These are phyloP conservation scores for Eucera pruinosa DNA, from an alignment of 2,888 invertebrate genomes.

Conservation along the genomic window DNA sequence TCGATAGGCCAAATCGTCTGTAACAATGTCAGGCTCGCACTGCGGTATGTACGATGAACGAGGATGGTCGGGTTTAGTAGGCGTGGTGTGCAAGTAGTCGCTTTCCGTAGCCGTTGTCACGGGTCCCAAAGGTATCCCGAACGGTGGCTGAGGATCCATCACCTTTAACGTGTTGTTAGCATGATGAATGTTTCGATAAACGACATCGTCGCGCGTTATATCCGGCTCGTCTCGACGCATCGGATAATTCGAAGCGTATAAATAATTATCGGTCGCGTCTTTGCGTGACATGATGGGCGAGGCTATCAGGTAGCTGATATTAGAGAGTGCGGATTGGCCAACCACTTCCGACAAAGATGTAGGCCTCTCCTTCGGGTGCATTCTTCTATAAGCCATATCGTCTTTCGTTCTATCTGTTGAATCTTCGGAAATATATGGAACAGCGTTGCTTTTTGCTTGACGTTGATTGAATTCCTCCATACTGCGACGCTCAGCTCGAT, in stretches of 20 bases:
- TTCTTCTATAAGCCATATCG: slow-evolving; percentile 92
- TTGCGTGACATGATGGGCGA: slow-evolving; percentile 87
- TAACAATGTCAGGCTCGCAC: slow-evolving; percentile 92
- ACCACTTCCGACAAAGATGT: slow-evolving; percentile 77
- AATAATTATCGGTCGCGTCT: slow-evolving; percentile 50
- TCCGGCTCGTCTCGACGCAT: slow-evolving; percentile 89
- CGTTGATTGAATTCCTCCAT: slow-evolving; percentile 85
- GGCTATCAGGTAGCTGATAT: slow-evolving; percentile 89
- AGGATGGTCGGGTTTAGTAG: slow-evolving; percentile 80
- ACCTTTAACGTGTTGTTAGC: slow-evolving; percentile 89
- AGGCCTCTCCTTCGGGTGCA: slow-evolving; percentile 87
- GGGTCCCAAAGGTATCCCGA: slow-evolving; percentile 95
- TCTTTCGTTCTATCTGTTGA: slow-evolving; percentile 89
- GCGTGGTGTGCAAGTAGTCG: slow-evolving; percentile 90
- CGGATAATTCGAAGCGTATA: slow-evolving; percentile 61
- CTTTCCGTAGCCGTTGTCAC: slow-evolving; percentile 91
- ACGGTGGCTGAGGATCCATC: slow-evolving; percentile 93
- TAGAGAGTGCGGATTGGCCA: slow-evolving; percentile 84
- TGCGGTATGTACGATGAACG: slow-evolving; percentile 88
- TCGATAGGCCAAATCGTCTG: slow-evolving; percentile 94
- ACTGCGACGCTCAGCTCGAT: slow-evolving; percentile 91
- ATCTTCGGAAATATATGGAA: slow-evolving; percentile 77
- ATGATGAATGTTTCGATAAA: slow-evolving; percentile 91
- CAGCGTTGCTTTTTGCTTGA: slow-evolving; percentile 60
- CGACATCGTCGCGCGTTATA: slow-evolving; percentile 92